Percentiles rank a stretch among this genome's conserved stretches.
Conservation (phyloP, 2,113 vertebrate species). For the Baryphthengus martii region DNA sequence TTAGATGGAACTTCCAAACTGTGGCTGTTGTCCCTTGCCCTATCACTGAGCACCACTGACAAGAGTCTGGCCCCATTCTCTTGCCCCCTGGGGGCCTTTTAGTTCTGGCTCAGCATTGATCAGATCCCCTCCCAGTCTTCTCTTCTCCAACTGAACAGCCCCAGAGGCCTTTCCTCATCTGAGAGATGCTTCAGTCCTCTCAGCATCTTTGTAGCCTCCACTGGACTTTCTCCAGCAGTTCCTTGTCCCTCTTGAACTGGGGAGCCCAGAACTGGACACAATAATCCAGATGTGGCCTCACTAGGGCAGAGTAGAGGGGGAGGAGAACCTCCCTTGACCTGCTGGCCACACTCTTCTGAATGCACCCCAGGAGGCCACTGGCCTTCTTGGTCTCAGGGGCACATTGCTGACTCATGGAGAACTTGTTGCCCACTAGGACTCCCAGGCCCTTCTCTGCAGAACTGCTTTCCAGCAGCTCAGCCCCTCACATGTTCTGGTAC, state of each 20-base stretch:
- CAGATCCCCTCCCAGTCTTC: background rate
- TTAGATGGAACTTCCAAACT: too few species aligned
- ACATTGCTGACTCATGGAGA: too few species aligned
- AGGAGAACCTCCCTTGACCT: background rate
- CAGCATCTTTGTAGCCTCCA: background rate
- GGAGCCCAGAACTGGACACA: background rate
- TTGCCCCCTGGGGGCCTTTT: background rate
- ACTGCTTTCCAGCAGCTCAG: background rate
- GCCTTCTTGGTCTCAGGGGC: background rate
- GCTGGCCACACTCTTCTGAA: background rate
- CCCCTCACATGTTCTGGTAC: too few species aligned
- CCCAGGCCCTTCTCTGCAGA: background rate
- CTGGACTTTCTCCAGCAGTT: background rate
- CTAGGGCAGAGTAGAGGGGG: too few species aligned
- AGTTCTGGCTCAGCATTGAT: background rate
- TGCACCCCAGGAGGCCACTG: background rate
- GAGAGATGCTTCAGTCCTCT: background rate
- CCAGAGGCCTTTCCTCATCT: background rate
- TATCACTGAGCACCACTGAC: background rate
- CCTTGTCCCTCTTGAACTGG: background rate
- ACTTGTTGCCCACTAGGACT: background rate
- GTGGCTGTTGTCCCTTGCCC: background rate
- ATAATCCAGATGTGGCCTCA: background rate
- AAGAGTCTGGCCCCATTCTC: background rate
- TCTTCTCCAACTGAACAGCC: background rate